Evolutionary conservation across 1,140 invertebrate species (phyloP).

Genomic region (Megalopta genalis): DNA sequence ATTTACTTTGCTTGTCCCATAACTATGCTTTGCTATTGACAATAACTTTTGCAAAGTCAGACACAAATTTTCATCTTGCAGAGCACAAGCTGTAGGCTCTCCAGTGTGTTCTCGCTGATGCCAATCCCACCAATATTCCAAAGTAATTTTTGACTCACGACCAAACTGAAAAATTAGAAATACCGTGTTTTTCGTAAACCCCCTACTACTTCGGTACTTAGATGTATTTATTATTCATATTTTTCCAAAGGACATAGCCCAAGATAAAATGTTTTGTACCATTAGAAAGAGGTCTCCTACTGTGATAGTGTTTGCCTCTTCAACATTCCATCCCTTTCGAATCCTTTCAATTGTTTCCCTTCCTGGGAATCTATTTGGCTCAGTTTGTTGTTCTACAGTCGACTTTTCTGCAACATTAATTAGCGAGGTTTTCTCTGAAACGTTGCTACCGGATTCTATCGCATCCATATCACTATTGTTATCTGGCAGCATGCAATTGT

Average conservation of each 20-base stretch:
- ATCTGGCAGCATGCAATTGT: slow-evolving; percentile 64
- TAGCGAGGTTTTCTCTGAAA: slow-evolving; percentile 60
- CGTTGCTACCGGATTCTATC: slow-evolving; percentile 65
- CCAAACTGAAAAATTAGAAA: slow-evolving; percentile 83
- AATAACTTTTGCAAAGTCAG: slow-evolving; percentile 82
- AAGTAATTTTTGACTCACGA: slow-evolving; percentile 86
- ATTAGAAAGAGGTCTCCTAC: slow-evolving; percentile 95
- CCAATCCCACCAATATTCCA: slow-evolving; percentile 92
- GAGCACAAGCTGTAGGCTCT: slow-evolving; percentile 51
- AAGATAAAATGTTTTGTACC: slow-evolving; percentile 76
- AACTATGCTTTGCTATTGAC: slow-evolving; percentile 82
- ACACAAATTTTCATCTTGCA: slow-evolving; percentile 70
- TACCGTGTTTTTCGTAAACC: slow-evolving; percentile 9
- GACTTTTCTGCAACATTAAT: slow-evolving; percentile 66
- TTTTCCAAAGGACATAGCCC: background rate
- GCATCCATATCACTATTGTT: slow-evolving; percentile 75
- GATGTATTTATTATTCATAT: slow-evolving; percentile 3
- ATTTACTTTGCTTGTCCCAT: slow-evolving; percentile 74
- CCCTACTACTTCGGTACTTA: too few relatives aligned
- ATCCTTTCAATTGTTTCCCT: slow-evolving; percentile 82
- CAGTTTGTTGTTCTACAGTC: slow-evolving; percentile 36
- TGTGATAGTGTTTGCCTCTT: slow-evolving; percentile 88
- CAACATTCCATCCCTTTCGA: slow-evolving; percentile 88
- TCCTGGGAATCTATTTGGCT: slow-evolving; percentile 75
- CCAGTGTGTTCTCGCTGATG: slow-evolving; percentile 64